Evolutionary conservation across 2,888 invertebrate species (phyloP).

Genomic region (Ernsta delagoae): DNA sequence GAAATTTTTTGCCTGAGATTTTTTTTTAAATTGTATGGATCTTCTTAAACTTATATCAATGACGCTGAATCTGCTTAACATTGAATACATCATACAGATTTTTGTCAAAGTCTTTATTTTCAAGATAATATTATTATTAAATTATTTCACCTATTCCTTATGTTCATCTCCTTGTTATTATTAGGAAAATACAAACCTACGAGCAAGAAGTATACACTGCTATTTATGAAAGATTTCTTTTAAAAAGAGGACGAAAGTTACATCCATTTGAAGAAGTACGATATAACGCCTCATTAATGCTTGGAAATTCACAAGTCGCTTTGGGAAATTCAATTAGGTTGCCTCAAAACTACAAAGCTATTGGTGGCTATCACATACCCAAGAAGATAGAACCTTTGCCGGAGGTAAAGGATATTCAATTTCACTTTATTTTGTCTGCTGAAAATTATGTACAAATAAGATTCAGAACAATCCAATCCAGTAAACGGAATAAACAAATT

Average conservation of each 20-base stretch:
- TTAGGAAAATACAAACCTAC: constrained; percentile 25
- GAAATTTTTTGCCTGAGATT: too few relatives aligned
- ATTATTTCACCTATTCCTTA: too few relatives aligned
- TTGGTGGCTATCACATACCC: constrained; percentile 67
- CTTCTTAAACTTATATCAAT: too few relatives aligned
- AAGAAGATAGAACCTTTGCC: constrained; percentile 54
- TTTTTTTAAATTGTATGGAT: too few relatives aligned
- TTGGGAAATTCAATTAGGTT: constrained; percentile 50
- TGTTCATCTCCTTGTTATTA: too few relatives aligned
- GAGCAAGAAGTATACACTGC: constrained; percentile 39
- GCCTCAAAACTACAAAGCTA: constrained; percentile 59
- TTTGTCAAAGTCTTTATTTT: too few relatives aligned
- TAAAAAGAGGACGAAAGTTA: constrained; percentile 46
- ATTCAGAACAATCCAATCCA: too few relatives aligned
- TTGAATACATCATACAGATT: too few relatives aligned
- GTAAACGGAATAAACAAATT: too few relatives aligned
- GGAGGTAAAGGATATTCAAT: constrained; percentile 46
- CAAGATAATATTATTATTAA: background rate
- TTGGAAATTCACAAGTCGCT: constrained; percentile 51
- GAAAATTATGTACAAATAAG: too few relatives aligned
- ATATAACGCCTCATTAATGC: constrained; percentile 53
- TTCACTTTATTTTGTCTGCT: too few relatives aligned
- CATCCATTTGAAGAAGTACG: constrained; percentile 46
- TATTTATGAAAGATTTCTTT: constrained; percentile 37
- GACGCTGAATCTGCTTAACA: too few relatives aligned